Evolutionary conservation across 1,140 invertebrate species (phyloP).

Genomic region (Neodiprion pinetum): DNA sequence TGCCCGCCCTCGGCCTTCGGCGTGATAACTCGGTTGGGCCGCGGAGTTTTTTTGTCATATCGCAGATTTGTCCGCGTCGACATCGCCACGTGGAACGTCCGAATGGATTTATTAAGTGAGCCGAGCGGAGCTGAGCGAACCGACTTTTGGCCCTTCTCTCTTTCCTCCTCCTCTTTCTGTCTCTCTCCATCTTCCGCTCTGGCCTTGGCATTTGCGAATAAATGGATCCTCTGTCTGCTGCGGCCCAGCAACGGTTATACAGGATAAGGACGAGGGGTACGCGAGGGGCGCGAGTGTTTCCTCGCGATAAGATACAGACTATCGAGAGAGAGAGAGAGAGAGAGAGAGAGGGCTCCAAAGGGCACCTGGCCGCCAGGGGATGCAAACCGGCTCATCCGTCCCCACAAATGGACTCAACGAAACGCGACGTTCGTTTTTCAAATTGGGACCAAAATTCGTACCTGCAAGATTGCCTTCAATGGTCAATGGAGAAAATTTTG

Average conservation of each 20-base stretch:
- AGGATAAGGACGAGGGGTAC: background rate
- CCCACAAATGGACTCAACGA: slow-evolving; percentile 30
- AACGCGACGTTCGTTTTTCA: slow-evolving; percentile 20
- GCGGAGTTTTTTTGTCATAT: slow-evolving; percentile 15
- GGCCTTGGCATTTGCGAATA: slow-evolving; percentile 59
- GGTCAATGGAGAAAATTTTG: too few relatives aligned
- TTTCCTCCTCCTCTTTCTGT: background rate
- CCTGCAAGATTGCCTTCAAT: too few relatives aligned
- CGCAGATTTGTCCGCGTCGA: slow-evolving; percentile 14
- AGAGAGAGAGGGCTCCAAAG: slow-evolving; percentile 18
- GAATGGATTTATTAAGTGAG: slow-evolving; percentile 17
- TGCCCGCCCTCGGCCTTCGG: slow-evolving; percentile 3
- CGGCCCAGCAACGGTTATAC: background rate
- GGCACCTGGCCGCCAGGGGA: slow-evolving; percentile 15
- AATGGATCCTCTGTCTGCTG: slow-evolving; percentile 57
- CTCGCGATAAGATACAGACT: slow-evolving; percentile 57
- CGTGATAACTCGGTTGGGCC: slow-evolving; percentile 11
- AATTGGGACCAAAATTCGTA: too few relatives aligned
- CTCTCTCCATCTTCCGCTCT: background rate
- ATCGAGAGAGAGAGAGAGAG: slow-evolving; percentile 28
- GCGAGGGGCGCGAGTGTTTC: slow-evolving; percentile 48
- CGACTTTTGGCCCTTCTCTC: background rate
- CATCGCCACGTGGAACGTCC: background rate
- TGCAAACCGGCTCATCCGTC: slow-evolving; percentile 25
- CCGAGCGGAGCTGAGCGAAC: background rate